Percentiles rank a stretch among this genome's conserved stretches.
phyloP scores from a whole-genome alignment of 2,888 invertebrate species.

The Cancer borealis region DNA sequence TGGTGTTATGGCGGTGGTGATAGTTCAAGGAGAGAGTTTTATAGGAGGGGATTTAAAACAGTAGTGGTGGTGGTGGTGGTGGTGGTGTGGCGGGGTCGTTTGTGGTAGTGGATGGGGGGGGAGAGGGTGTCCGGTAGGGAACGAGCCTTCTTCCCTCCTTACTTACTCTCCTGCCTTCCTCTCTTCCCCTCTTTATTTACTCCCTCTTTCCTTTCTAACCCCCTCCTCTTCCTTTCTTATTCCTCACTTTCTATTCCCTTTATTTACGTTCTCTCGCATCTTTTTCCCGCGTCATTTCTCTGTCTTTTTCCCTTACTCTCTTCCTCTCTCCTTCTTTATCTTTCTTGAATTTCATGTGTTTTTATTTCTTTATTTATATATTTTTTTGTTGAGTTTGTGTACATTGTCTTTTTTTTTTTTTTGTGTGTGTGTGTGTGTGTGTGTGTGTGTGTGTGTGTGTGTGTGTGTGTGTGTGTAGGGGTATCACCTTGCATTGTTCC shows the following conservation, averaged over 20 bases:
- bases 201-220: constrained; percentile 13
- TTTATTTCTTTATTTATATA: background rate
- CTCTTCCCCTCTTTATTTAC: constrained; percentile 38
- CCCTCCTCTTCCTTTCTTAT: constrained; percentile 27
- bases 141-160: constrained; percentile 33
- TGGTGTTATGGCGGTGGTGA: background rate
- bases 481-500: background rate
- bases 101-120: constrained; percentile 18
- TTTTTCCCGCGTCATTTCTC: background rate
- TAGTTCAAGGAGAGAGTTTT: background rate
- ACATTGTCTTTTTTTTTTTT: background rate
- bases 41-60: background rate
- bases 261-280: constrained; percentile 18
- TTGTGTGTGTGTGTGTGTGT: background rate
- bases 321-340: background rate
- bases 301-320: background rate
- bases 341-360: background rate
- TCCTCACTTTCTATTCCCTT: background rate
- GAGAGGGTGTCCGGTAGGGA: constrained; percentile 34
- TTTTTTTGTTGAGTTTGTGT: background rate
- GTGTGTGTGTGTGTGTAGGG: background rate
- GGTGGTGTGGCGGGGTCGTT: constrained; percentile 1
- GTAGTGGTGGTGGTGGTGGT: background rate
- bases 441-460: background rate
- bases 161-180: constrained; percentile 35